Conservation (phyloP, 2,113 vertebrate genomes). For the Eptesicus fuscus region DNA sequence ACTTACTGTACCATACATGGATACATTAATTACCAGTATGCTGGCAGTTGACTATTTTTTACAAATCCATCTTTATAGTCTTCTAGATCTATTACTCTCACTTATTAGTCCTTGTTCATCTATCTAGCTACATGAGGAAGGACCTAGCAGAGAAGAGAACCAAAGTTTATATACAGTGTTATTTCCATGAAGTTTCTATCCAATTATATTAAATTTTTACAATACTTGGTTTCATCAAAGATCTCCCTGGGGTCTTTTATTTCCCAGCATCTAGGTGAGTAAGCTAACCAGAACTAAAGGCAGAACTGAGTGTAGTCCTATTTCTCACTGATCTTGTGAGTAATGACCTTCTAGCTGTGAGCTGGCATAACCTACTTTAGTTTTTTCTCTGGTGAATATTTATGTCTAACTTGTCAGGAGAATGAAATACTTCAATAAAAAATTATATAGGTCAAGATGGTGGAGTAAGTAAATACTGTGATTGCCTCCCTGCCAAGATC, state of each 20-base stretch:
- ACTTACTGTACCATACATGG: background rate
- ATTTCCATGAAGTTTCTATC: background rate
- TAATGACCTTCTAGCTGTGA: too few relatives aligned
- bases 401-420: background rate
- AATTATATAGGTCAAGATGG: background rate
- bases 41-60: background rate
- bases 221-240: background rate
- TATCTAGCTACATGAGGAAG: background rate
- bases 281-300: background rate
- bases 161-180: background rate
- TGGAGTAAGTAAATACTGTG: background rate
- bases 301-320: background rate
- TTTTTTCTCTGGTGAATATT: background rate
- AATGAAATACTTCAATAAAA: background rate
- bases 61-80: background rate
- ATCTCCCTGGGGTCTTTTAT: background rate
- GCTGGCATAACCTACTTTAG: background rate
- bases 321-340: background rate
- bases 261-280: background rate
- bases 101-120: background rate
- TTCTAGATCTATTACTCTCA: background rate
- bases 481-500: background rate
- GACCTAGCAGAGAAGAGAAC: background rate
- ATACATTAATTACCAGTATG: background rate
- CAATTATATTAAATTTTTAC: background rate